Base-by-base conservation (phyloP, 2,113 vertebrate species). In the Dinomys branickii region DNA sequence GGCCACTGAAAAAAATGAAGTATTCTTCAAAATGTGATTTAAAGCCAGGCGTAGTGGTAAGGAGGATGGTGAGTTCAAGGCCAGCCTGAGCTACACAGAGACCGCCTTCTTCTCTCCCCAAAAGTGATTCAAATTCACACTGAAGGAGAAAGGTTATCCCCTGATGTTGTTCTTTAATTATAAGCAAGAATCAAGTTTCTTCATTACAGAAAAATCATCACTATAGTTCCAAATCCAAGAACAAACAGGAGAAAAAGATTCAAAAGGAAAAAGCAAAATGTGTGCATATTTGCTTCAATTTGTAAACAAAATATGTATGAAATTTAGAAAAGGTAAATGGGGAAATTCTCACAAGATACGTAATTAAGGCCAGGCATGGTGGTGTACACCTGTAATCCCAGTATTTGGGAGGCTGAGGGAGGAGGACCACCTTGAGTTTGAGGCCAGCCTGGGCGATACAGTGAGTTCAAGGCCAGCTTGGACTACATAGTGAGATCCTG, bases 231-330 rank as follows among this genome's bases (percentile, higher is more conserved):
- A 80, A 52, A 41, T 71, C 38, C 19, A 71, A 71, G n/a, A 24
- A 80, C 3, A 17, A 33, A 30, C 16, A 50, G 33, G 65, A 80
- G 44, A 47, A 85, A 88, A 91, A 85, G n/a, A 65, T 33, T 22
- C 82, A 38, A 93, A 69, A 50, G 41, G 9, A 91, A 61, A 90
- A 87, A 35, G 38, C 89, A 69, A 7, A 88, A 77, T 50, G 19
- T 78, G n/a, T 54, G 14, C 67, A 35, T 50, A 11, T 3, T 44
- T 58, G 54, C 5, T 81, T 91, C 41, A n/a, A 65, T 58, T 59
- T 91, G 83, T 88, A 93, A 91, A 75, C 24, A 94, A 94, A 38
- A 11, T 58, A 80, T 38, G 88, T 61, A 80, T 61, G 20, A 94
- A 88, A 94, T 35, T 56, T 85, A 14, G 35, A 67, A 92, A 73